Percentiles rank a stretch among this genome's conserved stretches.
These are phyloP conservation scores for Drymodes brunneopygia DNA, from an alignment of 2,113 vertebrate species.

Conservation along the genomic window DNA sequence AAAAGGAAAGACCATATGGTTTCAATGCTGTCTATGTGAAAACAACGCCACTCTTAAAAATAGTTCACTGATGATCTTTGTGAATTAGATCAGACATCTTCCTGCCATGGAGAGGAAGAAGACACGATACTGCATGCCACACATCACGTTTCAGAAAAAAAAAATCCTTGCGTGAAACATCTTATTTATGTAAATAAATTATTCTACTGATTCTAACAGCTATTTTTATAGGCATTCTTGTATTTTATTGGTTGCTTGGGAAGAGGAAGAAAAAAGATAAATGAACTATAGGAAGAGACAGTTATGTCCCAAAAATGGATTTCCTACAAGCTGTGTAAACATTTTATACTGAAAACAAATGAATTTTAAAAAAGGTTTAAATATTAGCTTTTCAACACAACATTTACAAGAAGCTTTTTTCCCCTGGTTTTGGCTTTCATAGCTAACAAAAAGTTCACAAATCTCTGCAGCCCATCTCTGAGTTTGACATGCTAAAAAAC, in stretches of 20 bases:
- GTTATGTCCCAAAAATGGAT: conserved; percentile 14
- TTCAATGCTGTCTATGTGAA: conserved; percentile 63
- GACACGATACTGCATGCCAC: not conserved
- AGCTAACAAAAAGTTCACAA: not conserved
- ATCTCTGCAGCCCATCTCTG: not conserved
- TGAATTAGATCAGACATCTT: conserved; percentile 51
- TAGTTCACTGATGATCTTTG: conserved; percentile 39
- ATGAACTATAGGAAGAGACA: not conserved
- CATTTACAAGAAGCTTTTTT: not conserved
- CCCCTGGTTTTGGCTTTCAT: not conserved
- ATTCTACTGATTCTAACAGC: conserved; percentile 24
- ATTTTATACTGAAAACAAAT: not conserved
- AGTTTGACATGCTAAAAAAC: not conserved
- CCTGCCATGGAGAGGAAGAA: conserved; percentile 46
- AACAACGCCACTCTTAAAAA: conserved; percentile 61
- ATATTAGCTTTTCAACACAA: not conserved
- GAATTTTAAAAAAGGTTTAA: not conserved
- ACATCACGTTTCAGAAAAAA: conserved; percentile 11
- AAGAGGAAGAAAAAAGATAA: conserved; percentile 33
- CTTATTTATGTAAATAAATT: conserved; percentile 1
- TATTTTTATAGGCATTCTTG: conserved; percentile 17
- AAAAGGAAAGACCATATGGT: conserved; percentile 66
- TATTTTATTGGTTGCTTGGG: conserved; percentile 13
- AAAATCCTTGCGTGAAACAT: not conserved
- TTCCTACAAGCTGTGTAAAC: not conserved